Conservation (phyloP, 2,888 invertebrate genomes). For the Erebia aethiops region DNA sequence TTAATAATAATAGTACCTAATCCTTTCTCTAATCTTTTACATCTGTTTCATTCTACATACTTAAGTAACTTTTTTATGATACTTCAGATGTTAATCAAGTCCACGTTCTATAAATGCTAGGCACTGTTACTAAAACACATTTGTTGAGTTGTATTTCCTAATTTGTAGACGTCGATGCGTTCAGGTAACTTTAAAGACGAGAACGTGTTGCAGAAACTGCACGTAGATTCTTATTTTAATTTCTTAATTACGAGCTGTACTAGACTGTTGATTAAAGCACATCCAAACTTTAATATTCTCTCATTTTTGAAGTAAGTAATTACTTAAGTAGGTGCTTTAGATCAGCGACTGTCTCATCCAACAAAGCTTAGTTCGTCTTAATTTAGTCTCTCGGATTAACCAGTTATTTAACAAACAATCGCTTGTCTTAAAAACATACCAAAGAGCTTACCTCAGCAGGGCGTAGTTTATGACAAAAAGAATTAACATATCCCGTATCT, state of each 20-base stretch:
- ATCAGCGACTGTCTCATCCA: neutral
- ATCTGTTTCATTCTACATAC: too few relatives aligned
- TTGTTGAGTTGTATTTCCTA: too few relatives aligned
- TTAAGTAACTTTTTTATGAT: too few relatives aligned
- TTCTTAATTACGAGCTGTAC: neutral
- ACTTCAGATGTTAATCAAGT: too few relatives aligned
- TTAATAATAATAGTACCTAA: too few relatives aligned
- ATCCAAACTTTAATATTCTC: neutral
- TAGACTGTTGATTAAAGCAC: neutral
- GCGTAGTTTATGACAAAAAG: constrained; percentile 48
- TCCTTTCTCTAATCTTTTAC: too few relatives aligned
- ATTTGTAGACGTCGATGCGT: too few relatives aligned
- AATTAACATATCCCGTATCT: constrained; percentile 66
- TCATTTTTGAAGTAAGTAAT: neutral
- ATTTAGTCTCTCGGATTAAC: neutral
- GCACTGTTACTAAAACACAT: too few relatives aligned
- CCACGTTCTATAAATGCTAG: too few relatives aligned
- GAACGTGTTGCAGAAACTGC: too few relatives aligned
- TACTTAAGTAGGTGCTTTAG: neutral
- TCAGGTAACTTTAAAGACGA: too few relatives aligned
- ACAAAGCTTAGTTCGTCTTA: constrained; percentile 1
- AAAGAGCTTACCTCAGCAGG: constrained; percentile 2
- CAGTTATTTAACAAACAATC: neutral
- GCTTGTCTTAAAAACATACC: constrained; percentile 1
- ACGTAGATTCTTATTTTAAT: neutral